These are phyloP conservation scores for Caenorhabditis japonica DNA, from an alignment of 2,888 invertebrate species.

Conservation along the genomic window DNA sequence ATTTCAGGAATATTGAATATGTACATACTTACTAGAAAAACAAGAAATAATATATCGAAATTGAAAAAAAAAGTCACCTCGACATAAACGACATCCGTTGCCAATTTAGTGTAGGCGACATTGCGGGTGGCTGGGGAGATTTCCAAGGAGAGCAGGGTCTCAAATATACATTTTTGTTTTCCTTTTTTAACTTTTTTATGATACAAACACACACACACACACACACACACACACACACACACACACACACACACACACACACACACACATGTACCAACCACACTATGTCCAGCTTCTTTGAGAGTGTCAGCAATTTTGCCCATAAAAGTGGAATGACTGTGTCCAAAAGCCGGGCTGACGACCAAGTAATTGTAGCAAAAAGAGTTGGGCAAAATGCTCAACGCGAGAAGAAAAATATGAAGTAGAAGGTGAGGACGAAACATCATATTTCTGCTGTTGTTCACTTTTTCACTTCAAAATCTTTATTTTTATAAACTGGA, in stretches of 20 bases:
- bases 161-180: background rate
- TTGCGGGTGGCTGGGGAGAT: slow-evolving; percentile 14
- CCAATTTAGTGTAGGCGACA: slow-evolving; percentile 21
- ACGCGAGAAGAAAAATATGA: background rate
- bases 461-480: background rate
- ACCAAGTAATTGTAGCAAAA: slow-evolving; percentile 27
- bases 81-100: slow-evolving; percentile 27
- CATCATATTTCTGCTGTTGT: background rate
- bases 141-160: slow-evolving; percentile 28
- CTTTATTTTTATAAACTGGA: background rate
- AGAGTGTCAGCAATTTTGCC: slow-evolving; percentile 14
- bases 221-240: no score
- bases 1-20: no score
- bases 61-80: slow-evolving; percentile 11
- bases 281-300: slow-evolving; percentile 15
- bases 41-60: background rate
- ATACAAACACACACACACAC: no score
- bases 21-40: no score
- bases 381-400: background rate
- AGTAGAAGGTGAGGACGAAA: background rate
- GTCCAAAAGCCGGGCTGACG: slow-evolving; percentile 11
- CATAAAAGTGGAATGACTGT: slow-evolving; percentile 11
- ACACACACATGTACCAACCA: no score
- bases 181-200: background rate
- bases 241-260: no score